Conservation (phyloP, 1,140 invertebrate genomes). For the Cherax quadricarinatus region DNA sequence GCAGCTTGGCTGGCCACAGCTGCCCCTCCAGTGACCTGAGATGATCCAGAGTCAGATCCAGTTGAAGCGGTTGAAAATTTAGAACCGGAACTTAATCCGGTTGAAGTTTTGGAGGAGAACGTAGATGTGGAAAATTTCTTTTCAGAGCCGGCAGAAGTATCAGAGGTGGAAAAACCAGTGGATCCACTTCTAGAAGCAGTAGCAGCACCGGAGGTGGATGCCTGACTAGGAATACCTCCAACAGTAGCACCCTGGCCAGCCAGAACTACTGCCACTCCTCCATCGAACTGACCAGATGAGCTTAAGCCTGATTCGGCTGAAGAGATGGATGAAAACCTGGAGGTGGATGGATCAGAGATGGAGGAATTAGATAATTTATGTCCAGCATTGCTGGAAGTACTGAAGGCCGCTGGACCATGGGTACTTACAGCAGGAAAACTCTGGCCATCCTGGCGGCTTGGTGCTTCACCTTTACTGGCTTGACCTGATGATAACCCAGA, state of each 20-base stretch:
- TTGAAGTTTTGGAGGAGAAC: not conserved
- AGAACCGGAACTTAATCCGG: no score
- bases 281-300: not conserved
- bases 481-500: not conserved
- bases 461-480: not conserved
- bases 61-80: no score
- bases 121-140: not conserved
- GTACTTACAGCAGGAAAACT: no score
- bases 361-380: not conserved
- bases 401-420: not conserved
- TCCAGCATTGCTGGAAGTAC: not conserved
- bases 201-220: not conserved
- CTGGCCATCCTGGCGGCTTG: not conserved
- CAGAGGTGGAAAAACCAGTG: not conserved
- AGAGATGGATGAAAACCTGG: not conserved
- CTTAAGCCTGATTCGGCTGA: not conserved
- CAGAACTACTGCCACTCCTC: not conserved
- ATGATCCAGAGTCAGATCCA: no score
- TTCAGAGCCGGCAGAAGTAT: not conserved
- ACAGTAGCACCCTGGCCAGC: slow-evolving; percentile 7
- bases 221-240: not conserved
- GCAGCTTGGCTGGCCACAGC: no score
- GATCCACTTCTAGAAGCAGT: not conserved
- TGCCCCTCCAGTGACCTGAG: no score
- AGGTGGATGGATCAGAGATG: not conserved